Evolutionary conservation across 2,113 vertebrate species (phyloP), one percentile per base, ranked within the genome.

Genomic region (Saguinus midas): DNA sequence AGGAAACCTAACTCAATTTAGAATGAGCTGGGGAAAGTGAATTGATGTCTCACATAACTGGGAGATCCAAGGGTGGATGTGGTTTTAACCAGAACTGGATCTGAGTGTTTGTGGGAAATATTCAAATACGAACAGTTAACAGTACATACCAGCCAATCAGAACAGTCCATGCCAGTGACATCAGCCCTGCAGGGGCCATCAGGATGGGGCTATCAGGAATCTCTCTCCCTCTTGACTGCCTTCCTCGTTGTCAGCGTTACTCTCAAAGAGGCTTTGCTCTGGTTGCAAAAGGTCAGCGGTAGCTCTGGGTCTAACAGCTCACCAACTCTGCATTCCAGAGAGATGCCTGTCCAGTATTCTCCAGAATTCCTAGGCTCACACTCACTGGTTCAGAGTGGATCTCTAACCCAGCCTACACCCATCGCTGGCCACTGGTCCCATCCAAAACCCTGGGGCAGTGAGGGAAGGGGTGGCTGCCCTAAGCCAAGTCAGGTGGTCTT

Each of bases 181-280:
- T 11, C 14, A 27, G 81, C 45, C 68, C 80, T n/a, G 13, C 2
- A 0, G 5, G 17, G 32, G 6, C 40, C 5, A 0, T 12, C 2
- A 5, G 7, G 58, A 20, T 0, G 5, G 8, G 5, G 23, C 40
- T 72, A 37, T 35, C 37, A 1, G 72, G 35, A 20, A 16, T 7
- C 50, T 50, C 37, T 52, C 25, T 70, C 27, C 3, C 32, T 76
- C 70, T 20, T 8, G 17, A 4, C 45, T 29, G 1, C 25, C 8
- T 50, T 35, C 18, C 32, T 35, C 8, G 0, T 40, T 7, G 0
- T 40, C 66, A 45, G 11, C 61, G 5, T 76, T n/a, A 27, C 25
- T 93, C 83, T 87, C 79, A 73, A 37, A 45, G 7, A 40, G 25
- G 12, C 10, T 21, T 57, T 29, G 29, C 29, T 90, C 52, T 21